These are phyloP conservation scores for Urocolius indicus DNA, from an alignment of 2,113 vertebrate species.

Conservation along the genomic window DNA sequence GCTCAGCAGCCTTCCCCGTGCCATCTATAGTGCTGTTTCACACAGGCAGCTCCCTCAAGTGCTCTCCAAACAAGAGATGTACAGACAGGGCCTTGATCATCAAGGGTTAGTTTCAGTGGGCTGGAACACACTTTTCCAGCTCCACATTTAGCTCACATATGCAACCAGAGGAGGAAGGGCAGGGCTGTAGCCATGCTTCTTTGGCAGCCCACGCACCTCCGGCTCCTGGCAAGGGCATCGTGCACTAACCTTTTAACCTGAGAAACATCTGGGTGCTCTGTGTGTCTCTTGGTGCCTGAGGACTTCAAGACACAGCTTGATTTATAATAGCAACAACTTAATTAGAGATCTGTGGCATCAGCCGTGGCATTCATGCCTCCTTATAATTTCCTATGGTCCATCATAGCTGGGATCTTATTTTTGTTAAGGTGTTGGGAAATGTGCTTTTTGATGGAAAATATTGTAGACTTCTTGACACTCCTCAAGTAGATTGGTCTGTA, in stretches of 20 bases:
- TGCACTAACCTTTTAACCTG: background rate
- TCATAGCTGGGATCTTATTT: background rate
- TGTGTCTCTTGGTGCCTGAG: background rate
- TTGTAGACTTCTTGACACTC: background rate
- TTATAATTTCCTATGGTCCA: background rate
- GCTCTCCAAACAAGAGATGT: background rate
- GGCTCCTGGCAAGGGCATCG: no score
- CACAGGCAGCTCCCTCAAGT: background rate
- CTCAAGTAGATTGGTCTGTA: background rate
- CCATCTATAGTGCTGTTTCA: background rate
- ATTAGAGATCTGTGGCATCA: background rate
- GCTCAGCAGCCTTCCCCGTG: accelerated
- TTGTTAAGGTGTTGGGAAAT: background rate
- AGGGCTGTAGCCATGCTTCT: background rate
- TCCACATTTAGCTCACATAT: background rate
- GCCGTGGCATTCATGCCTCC: background rate
- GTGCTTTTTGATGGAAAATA: background rate
- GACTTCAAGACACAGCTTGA: background rate
- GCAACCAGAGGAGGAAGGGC: background rate
- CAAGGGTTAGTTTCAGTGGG: background rate
- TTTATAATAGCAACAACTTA: background rate
- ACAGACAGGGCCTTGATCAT: background rate
- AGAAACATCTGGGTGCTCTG: background rate
- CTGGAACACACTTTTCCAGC: background rate
- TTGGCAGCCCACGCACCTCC: background rate